Base-by-base conservation (phyloP, 2,888 invertebrate genomes). In the Ypsolopha sequella region DNA sequence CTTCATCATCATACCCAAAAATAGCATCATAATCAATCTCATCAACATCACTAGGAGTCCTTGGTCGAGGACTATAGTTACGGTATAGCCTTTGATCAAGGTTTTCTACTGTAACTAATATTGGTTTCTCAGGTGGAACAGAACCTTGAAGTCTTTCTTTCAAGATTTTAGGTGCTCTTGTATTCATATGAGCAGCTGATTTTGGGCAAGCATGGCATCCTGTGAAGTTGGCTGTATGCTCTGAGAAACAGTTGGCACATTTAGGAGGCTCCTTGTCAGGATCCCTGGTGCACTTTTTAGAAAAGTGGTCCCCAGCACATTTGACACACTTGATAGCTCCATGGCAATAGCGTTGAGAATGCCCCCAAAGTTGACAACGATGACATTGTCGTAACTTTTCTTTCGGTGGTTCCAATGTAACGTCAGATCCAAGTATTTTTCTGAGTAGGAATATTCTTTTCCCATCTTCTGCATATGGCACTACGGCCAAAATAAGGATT, bases 301-400 rank as follows among this genome's bases (percentile, higher is more conserved):
- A 65, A 0, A 60, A 54, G 60, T 85, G 82, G 1, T 69, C 60
- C 1, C 69, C 74, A n/a, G 66, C 73, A 64, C 82, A 86, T 56
- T 80, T 82, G 0, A 81, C 75, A 63, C 82, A 84, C 49, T 64
- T 74, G 2, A 70, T 49, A 10, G 56, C 41, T 0, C 74, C 76
- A 10, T 68, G 69, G 51, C 84, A 82, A 57, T 71, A 76, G 13
- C 73, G 65, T 54, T 78, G 75, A 1, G 75, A 63, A 52, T 86
- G 85, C 0, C 80, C 82, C 73, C 78, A 84, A 54, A 65, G 67
- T 55, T 84, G 86, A 55, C 86, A 86, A 14, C 73, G 69, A 52
- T 72, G 64, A 57, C 85, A 85, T 54, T 86, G 84, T 41, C 58
- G 71, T 1, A 58, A 52, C 52, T 73, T 77, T 6, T 36, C 33